These are phyloP conservation scores for Falcunculus frontatus DNA, from an alignment of 2,113 vertebrate species.

Conservation along the genomic window DNA sequence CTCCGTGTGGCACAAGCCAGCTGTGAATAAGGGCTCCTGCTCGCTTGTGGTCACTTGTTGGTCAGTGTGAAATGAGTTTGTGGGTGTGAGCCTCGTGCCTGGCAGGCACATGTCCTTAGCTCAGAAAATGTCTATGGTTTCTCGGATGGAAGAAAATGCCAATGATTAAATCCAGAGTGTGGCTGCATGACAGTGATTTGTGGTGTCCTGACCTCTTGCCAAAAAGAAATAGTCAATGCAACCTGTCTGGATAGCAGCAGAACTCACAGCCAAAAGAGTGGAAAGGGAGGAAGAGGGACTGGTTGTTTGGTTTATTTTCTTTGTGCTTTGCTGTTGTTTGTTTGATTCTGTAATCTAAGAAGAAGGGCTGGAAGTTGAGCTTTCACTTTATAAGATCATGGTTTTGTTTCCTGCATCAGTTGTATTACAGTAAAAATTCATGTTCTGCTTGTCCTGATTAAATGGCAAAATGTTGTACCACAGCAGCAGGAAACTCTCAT, in stretches of 20 bases:
- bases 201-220: background rate
- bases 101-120: background rate
- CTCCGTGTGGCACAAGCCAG: background rate
- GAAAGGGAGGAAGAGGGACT: background rate
- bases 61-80: background rate
- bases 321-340: background rate
- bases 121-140: background rate
- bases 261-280: background rate
- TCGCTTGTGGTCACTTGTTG: background rate
- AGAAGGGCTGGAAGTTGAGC: background rate
- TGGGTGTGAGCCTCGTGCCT: background rate
- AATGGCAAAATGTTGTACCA: background rate
- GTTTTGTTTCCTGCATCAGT: background rate
- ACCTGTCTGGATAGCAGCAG: background rate
- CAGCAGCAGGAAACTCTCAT: background rate
- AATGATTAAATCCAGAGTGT: background rate
- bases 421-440: background rate
- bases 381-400: background rate
- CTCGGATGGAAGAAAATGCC: background rate
- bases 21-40: background rate
- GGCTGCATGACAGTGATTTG: background rate
- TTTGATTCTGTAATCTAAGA: background rate
- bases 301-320: background rate
- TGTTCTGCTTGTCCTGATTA: background rate
- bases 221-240: background rate